Base-by-base conservation (phyloP, 2,888 invertebrate genomes). In the Fragum whitleyi region DNA sequence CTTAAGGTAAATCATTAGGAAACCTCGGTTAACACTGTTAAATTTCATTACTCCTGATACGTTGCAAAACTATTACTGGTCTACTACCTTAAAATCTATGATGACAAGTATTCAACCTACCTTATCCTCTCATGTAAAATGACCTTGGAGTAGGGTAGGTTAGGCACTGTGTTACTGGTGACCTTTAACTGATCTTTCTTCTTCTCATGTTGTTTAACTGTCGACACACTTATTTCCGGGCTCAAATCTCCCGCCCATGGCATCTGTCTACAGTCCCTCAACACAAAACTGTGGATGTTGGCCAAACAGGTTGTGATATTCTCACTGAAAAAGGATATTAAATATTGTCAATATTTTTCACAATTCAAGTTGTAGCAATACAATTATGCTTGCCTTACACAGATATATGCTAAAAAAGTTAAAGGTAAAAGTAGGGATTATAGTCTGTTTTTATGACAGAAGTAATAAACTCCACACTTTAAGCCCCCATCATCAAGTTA, bases 261-360 rank as follows among this genome's bases (percentile, higher is more conserved):
- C 77, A 92, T 90, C 89, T 94, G 94, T 32, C 91, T 89, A 83
- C 93, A 93, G 83, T 94, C 93, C 29, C 90, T 84, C 82, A 94
- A 84, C 62, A 93, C 91, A 84, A 90, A 92, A 83, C 92, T 92
- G 87, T 94, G 94, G 74, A 94, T 94, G 88, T 94, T 93, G 73
- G 93, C 93, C 81, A 94, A 81, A 61, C 92, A 92, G 0, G 89
- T 90, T 16, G 91, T 91, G 74, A 94, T 89, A 75, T 87, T 89
- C 73, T 91, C 91, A 74, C 93, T 93, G 86, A 39, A 87, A 88
- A 53, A 57, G 74, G 61, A 57, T 21, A 65, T 16, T 19, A 62
- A 32, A 39, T 1, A n/a, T 23, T 29, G 23, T 51, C n/a, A n/a
- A n/a, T n/a, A n/a, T n/a, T n/a, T n/a, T n/a, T n/a, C n/a, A n/a